Evolutionary conservation across 2,113 vertebrate genomes (phyloP).

Genomic region (Poecilia latipinna): DNA sequence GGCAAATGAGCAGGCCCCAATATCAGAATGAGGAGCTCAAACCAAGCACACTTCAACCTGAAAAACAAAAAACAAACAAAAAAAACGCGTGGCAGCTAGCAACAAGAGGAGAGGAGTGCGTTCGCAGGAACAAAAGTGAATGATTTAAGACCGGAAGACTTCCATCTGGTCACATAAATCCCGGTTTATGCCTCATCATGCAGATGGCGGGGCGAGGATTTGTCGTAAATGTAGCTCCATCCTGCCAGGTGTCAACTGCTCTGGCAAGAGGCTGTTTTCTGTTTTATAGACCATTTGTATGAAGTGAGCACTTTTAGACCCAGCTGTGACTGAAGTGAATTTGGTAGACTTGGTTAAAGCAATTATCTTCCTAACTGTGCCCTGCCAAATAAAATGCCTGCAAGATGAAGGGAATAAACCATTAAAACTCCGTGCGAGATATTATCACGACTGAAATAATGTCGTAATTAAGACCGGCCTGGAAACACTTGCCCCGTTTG

Average conservation of each 20-base stretch:
- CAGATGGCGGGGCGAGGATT: constrained; percentile 56
- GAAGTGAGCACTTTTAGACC: constrained; percentile 37
- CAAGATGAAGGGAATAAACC: constrained; percentile 2
- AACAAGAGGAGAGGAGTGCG: constrained; percentile 15
- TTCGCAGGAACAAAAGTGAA: constrained; percentile 16
- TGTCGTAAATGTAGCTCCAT: constrained; percentile 48
- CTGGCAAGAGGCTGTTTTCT: constrained; percentile 22
- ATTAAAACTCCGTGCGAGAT: constrained; percentile 5
- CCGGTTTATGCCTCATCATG: constrained; percentile 48
- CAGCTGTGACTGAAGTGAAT: constrained; percentile 36
- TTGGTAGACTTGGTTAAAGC: constrained; percentile 15
- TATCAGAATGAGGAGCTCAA: constrained; percentile 12
- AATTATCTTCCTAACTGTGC: background rate
- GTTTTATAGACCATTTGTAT: constrained; percentile 36
- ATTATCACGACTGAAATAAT: constrained; percentile 9
- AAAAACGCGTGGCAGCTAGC: constrained; percentile 2
- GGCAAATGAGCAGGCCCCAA: constrained; percentile 14
- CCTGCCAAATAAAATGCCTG: constrained; percentile 11
- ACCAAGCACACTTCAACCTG: background rate
- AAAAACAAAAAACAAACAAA: background rate
- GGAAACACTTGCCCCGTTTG: background rate
- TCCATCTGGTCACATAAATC: constrained; percentile 60
- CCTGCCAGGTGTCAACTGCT: constrained; percentile 52
- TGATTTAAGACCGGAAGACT: constrained; percentile 52
- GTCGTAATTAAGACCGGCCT: background rate